phyloP scores from a whole-genome alignment of 2,797 vertebrate species.

The Todus mexicanus region DNA sequence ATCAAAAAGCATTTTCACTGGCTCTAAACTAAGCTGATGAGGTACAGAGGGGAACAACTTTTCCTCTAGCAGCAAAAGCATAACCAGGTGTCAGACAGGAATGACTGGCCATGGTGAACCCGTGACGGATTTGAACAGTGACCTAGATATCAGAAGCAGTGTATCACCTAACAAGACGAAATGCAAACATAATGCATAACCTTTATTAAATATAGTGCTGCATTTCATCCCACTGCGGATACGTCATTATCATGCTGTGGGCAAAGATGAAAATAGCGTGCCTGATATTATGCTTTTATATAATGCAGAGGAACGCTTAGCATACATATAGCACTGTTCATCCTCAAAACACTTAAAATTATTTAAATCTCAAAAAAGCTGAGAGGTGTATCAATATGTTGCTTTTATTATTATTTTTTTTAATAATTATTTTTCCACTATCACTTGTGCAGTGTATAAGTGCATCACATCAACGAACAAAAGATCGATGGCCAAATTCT shows the following conservation, averaged over 20 bases:
- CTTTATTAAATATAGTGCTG: slow-evolving; percentile 1
- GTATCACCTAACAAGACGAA: not conserved
- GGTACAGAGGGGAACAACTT: not conserved
- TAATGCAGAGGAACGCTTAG: not conserved
- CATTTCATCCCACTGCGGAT: not conserved
- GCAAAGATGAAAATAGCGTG: slow-evolving; percentile 4
- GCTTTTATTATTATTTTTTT: not conserved
- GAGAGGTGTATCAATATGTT: not conserved
- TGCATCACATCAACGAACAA: not conserved
- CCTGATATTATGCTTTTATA: slow-evolving; percentile 10
- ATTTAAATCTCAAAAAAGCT: not conserved
- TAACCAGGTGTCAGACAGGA: not conserved
- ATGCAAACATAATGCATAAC: slow-evolving; percentile 33
- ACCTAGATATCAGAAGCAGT: not conserved
- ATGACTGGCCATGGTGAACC: not conserved
- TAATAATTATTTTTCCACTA: not conserved
- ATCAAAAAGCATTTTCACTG: not conserved
- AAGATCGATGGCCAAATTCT: not conserved
- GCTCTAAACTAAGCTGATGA: not conserved
- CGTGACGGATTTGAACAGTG: not conserved
- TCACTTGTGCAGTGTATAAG: not conserved
- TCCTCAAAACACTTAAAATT: not conserved
- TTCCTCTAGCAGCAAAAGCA: not conserved
- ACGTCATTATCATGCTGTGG: not conserved
- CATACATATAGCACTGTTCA: not conserved